Conservation (phyloP, 37 sponge, comb jelly and placozoan genomes). For the Spongilla lacustris region DNA sequence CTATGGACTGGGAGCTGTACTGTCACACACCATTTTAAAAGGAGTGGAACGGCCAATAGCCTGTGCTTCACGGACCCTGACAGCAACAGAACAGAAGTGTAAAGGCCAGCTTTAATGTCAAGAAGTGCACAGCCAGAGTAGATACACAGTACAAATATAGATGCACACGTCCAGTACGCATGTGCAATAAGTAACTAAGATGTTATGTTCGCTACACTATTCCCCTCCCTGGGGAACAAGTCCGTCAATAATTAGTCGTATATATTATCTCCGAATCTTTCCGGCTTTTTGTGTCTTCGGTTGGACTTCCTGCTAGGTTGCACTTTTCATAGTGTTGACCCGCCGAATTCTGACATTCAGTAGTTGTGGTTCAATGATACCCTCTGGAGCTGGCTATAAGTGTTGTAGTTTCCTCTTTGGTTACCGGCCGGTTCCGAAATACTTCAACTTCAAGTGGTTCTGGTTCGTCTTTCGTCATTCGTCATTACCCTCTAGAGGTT, state of each 20-base stretch:
- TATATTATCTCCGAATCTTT: not conserved
- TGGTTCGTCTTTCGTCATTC: too few species aligned
- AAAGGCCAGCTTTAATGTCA: too few species aligned
- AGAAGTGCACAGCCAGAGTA: too few species aligned
- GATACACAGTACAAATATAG: too few species aligned
- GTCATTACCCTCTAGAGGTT: not conserved
- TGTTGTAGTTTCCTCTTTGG: not conserved
- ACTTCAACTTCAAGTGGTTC: not conserved
- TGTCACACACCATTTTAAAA: slow-evolving; percentile 44
- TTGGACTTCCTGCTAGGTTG: not conserved
- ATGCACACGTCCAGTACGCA: too few species aligned
- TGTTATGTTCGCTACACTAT: not conserved
- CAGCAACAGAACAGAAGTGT: slow-evolving; percentile 40
- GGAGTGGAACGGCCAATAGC: slow-evolving; percentile 50
- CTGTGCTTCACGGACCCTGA: slow-evolving; percentile 61
- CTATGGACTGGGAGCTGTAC: slow-evolving; percentile 52
- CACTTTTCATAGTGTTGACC: too few species aligned
- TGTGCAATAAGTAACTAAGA: not conserved
- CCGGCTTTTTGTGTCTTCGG: not conserved
- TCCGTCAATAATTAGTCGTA: slow-evolving; percentile 1
- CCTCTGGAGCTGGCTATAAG: too few species aligned
- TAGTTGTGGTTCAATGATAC: not conserved
- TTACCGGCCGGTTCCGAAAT: not conserved
- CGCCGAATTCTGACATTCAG: not conserved
- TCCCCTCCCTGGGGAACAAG: not conserved